phyloP scores from a whole-genome alignment of 53 echinoderm and acorn worm genomes.

The Hippasteria phrygiana region DNA sequence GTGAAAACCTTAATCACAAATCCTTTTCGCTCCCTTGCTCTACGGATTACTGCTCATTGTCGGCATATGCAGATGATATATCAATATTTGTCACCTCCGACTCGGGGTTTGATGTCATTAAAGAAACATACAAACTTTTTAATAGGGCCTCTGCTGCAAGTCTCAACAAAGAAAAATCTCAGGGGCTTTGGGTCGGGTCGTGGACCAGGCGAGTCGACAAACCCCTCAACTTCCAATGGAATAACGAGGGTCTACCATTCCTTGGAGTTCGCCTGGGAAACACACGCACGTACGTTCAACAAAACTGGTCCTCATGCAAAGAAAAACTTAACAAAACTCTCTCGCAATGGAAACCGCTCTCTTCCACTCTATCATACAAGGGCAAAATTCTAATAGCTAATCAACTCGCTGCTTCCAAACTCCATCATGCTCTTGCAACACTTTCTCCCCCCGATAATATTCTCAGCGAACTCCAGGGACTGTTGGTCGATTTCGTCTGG shows the following conservation, averaged over 20 bases:
- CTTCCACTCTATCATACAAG: neutral
- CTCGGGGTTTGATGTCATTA: constrained; percentile 30
- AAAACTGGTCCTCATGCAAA: constrained; percentile 15
- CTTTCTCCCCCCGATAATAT: constrained; percentile 7
- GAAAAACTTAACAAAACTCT: constrained; percentile 28
- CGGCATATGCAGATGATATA: constrained; percentile 51
- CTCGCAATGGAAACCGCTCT: constrained; percentile 4
- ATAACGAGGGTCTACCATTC: constrained; percentile 40
- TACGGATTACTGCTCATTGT: neutral
- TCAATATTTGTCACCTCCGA: constrained; percentile 9
- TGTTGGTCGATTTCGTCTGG: constrained; percentile 19
- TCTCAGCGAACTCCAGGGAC: constrained; percentile 40
- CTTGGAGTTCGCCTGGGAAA: constrained; percentile 54
- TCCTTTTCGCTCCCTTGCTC: neutral
- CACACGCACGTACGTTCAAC: neutral
- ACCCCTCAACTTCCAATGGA: constrained; percentile 43
- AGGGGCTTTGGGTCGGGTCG: constrained; percentile 48
- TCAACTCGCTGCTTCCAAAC: constrained; percentile 37
- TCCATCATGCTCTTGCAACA: constrained; percentile 24
- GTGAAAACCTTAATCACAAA: neutral
- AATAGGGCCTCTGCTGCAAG: constrained; percentile 31
- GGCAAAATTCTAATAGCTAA: constrained; percentile 25
- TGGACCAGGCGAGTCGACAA: constrained; percentile 24
- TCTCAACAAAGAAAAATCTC: constrained; percentile 12
- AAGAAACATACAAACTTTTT: neutral